Base-by-base conservation (phyloP, 2,113 vertebrate genomes). In the Tenebrosternarchus preto region DNA sequence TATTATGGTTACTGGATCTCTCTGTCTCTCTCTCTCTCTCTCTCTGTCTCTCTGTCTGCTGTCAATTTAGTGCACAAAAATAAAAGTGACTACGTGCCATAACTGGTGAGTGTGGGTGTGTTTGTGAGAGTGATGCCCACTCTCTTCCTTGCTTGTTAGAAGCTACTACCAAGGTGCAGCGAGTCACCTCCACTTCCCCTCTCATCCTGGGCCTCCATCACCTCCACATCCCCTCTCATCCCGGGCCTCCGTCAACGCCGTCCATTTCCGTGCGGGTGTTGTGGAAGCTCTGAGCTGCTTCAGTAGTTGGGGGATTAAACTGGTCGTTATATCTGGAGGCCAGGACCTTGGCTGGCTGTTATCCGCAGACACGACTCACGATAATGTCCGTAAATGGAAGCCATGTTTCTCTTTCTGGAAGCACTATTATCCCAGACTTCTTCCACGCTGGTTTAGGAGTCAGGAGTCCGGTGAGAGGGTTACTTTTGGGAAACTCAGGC, bases 41-140 rank as follows among this genome's bases (percentile, higher is more conserved):
- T 25, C 46, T 4, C 43, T 17, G 27, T 17, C 15, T 66, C 33
- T 83, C 64, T 78, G 22, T 29, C 17, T 22, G 25, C 68, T 77
- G 73, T 71, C 77, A 80, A 46, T 82, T 80, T 75, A 11, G 60
- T 2, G 29, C 60, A 24, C 59, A 68, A 77, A 77, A 82, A 70
- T 56, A 76, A 61, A 27, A 66, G 31, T 29, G 24, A 7, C 24
- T 25, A 24, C 31, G 15, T 9, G 12, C 43, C 15, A 59, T 39
- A 82, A 24, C 3, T 50, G 39, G 33, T 53, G 27, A 19, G 29
- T 70, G 19, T 25, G 43, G 43, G 39, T 53, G 31, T 36, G 46
- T 39, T 27, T 3, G 24, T 59, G 53, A 1, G 46, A 3, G 29
- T 33, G 6, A 2, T 59, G 8, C 24, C 31, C 9, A 36, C 33